Evolutionary conservation across 2,797 vertebrate genomes (phyloP), one percentile per base, ranked within the genome.

Genomic region (Pagetopsis macropterus): DNA sequence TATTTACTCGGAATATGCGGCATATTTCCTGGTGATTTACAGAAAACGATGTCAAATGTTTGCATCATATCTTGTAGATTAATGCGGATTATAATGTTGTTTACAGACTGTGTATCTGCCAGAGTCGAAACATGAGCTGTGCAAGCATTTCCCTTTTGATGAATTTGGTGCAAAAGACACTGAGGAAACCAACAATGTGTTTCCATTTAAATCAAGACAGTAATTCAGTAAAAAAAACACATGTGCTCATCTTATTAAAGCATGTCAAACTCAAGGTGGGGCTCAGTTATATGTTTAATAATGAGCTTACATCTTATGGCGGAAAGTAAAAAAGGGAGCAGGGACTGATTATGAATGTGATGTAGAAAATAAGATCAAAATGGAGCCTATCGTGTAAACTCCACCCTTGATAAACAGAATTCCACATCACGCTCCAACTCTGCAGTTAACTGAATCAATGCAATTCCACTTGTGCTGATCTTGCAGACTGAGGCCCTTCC

Each of bases 381-480:
- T 90, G 88, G 88, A 88, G 90, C 75, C 84, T 56, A 84, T 86
- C 57, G 85, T 87, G 87, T 88, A 90, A 92, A 93, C 90, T 91
- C 91, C 90, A 91, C 89, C 89, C 89, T 91, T 86, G 88, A 93
- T 92, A 91, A 94, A 93, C 91, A 92, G 89, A 92, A 93, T 93
- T 92, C 93, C 92, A 92, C 91, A 93, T 93, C 92, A 91, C 84
- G 90, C 91, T 93, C 91, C 93, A 91, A 91, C 92, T 94, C 92
- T 94, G 92, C 93, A 93, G 93, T 93, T 91, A 91, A 92, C 92
- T 91, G 93, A 93, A 94, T 94, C 94, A 94, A 94, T 94, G 93
- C 89, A 93, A 94, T 94, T 93, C 91, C 92, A 94, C 91, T 94
- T 94, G 92, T 94, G 93, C 94, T 94, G 94, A 94, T 94, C 88